A percentile compares a stretch with the other conserved stretches of the same genome.
These are phyloP conservation scores for Watsonalla cultraria DNA, from an alignment of 2,888 invertebrate genomes.

Conservation along the genomic window DNA sequence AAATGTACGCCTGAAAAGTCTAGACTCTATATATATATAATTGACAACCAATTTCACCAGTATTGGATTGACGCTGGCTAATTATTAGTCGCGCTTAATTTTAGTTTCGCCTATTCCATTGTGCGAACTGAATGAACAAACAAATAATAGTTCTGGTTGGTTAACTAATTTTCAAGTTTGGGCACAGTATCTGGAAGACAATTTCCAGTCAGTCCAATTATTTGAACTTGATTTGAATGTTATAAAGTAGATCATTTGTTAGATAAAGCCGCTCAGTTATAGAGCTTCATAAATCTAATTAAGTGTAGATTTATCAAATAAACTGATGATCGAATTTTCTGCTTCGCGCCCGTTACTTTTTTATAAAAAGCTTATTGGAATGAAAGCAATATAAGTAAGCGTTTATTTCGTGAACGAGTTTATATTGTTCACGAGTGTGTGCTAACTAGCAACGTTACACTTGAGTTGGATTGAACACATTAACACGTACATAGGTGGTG, in stretches of 20 bases:
- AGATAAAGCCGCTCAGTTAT: neutral
- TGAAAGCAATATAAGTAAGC: too few relatives aligned
- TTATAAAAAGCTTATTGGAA: too few relatives aligned
- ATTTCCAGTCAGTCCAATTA: neutral
- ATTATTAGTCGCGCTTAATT: slow-evolving; percentile 53
- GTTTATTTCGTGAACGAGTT: neutral
- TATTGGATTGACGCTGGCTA: slow-evolving; percentile 49
- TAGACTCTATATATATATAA: too few relatives aligned
- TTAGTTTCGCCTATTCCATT: slow-evolving; percentile 41
- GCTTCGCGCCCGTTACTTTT: too few relatives aligned
- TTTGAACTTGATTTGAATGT: neutral
- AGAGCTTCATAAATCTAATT: neutral
- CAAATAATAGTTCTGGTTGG: slow-evolving; percentile 48
- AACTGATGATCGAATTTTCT: neutral
- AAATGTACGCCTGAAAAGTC: too few relatives aligned
- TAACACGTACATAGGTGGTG: slow-evolving; percentile 28
- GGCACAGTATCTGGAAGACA: slow-evolving; percentile 21
- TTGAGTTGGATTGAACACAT: slow-evolving; percentile 34
- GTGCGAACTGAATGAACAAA: slow-evolving; percentile 48
- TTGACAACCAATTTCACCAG: slow-evolving; percentile 45
- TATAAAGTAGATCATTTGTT: neutral
- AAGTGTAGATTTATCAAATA: neutral
- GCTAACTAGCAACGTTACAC: slow-evolving; percentile 22
- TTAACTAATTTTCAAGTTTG: slow-evolving; percentile 47
- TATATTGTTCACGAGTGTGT: slow-evolving; percentile 11